Evolutionary conservation across 2,113 vertebrate species (phyloP), one percentile per base, ranked within the genome.

Genomic region (Accipiter cooperii): DNA sequence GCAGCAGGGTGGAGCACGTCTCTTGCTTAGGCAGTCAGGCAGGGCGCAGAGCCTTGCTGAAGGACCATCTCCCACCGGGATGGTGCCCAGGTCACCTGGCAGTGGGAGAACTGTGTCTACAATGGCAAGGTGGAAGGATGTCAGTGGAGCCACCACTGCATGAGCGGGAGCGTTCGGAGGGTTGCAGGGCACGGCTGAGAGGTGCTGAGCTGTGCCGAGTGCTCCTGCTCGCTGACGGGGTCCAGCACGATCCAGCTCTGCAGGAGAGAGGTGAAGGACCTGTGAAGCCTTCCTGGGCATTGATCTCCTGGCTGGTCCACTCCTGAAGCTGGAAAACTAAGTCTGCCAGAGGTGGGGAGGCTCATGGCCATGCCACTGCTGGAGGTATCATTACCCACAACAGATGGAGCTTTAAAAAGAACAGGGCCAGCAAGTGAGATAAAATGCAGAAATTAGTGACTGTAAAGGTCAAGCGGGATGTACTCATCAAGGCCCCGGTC

Each of bases 1-100:
- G 25, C 49, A 49, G 40, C 3, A 3, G 29, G 64, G 33, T 1
- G 2, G 55, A 74, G 21, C 0, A 0, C 0, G 0, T 20, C 13
- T 49, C 68, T 16, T 14, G 38, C 74, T 80, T 12, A 40, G 47
- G 51, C 47, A 58, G 28, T 10, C 68, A 46, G 46, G 55, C 36
- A 44, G 58, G 51, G 28, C 4, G 2, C 38, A 40, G 49, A 74
- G 29, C 17, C 13, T 10, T 46, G 21, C 42, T 25, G 10, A 10
- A 18, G 40, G 5, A 63, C 9, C 65, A 20, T 40, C 40, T 51
- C 36, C 42, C 51, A 31, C 9, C 3, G 0, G 26, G 17, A 20
- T 38, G 29, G 44, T 55, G 54, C 60, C 46, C 73, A 64, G 34
- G 29, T 52, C 63, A 44, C 47, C 16, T 5, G 9, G 34, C 34